Evolutionary conservation across 1,140 invertebrate genomes (phyloP).

Genomic region (Brachystomella parvula): DNA sequence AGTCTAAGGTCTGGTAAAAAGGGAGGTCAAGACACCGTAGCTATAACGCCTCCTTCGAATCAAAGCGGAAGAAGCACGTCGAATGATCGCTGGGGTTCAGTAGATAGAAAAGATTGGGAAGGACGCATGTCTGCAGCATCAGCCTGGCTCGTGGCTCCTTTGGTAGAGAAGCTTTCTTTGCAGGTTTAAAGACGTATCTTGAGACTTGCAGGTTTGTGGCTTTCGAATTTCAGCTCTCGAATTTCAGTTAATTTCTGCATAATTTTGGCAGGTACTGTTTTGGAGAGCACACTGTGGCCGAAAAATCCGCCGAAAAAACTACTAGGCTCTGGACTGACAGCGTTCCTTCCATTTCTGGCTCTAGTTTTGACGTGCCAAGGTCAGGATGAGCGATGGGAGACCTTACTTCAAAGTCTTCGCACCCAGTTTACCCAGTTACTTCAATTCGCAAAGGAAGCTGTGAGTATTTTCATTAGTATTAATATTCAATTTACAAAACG

Average conservation of each 20-base stretch:
- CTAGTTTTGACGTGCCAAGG: conserved; percentile 86
- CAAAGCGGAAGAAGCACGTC: conserved; percentile 14
- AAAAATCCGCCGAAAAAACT: conserved; percentile 20
- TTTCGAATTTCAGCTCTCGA: no score
- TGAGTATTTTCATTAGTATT: no score
- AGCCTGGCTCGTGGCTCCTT: conserved; percentile 85
- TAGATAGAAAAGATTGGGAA: conserved; percentile 21
- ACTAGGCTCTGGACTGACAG: conserved; percentile 16
- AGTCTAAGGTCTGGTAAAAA: conserved; percentile 34
- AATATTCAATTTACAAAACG: no score
- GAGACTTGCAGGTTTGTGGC: conserved; percentile 71
- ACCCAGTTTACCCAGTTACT: conserved; percentile 83
- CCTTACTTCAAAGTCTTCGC: conserved; percentile 78
- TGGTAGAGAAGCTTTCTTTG: conserved; percentile 82
- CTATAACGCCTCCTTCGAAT: conserved; percentile 33
- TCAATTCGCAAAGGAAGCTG: conserved; percentile 56
- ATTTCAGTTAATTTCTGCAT: no score
- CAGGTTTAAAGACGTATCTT: conserved; percentile 86
- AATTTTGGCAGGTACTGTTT: conserved; percentile 65
- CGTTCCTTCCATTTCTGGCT: conserved; percentile 85
- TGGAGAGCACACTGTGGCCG: conserved; percentile 64
- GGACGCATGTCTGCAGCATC: conserved; percentile 37
- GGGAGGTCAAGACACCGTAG: conserved; percentile 17
- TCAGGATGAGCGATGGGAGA: conserved; percentile 89
- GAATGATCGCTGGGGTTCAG: not conserved